Evolutionary conservation across 2,113 vertebrate species (phyloP), one percentile per base, ranked within the genome.

Genomic region (Piprites chloris): DNA sequence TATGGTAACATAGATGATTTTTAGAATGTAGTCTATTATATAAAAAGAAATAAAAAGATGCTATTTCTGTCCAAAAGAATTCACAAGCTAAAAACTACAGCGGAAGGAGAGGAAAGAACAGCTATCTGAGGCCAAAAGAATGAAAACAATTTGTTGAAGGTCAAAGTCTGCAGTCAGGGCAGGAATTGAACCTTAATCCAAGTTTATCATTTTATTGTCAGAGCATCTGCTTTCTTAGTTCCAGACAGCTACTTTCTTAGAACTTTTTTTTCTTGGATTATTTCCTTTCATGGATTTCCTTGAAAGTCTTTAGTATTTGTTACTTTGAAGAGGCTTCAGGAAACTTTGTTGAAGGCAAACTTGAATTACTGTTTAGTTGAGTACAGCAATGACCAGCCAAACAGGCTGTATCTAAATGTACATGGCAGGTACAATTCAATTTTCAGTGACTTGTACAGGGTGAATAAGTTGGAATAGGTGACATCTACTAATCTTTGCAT

Each of bases 371-470:
- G 13, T 39, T 89, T 28, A 59, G 4, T 23, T 56, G 47, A 81
- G 23, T 16, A 4, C 66, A 50, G 18, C 28, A 49, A 39, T 22
- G 44, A 53, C 15, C 28, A 65, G 7, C 15, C 42, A 27, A 73
- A n/a, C 17, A 33, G 39, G 18, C 13, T 50, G 28, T 24, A 59
- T 59, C 3, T 83, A 56, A 76, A 72, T 46, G 46, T 17, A 9
- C 19, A 7, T 41, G 22, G 41, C 35, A 35, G 0, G 1, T 65
- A 50, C 35, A 22, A 16, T n/a, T 13, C 7, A n/a, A 10, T 52
- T 65, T 62, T 55, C 37, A 80, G 49, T 62, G 27, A 15, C 26
- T 37, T 52, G 27, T 15, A 27, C 22, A 42, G 19, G 12, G 6
- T n/a, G 2, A 12, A n/a, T 37, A 53, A 81, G 14, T 41, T 63